phyloP scores from a whole-genome alignment of 2,113 vertebrate species.

The Nyctereutes procyonoides region DNA sequence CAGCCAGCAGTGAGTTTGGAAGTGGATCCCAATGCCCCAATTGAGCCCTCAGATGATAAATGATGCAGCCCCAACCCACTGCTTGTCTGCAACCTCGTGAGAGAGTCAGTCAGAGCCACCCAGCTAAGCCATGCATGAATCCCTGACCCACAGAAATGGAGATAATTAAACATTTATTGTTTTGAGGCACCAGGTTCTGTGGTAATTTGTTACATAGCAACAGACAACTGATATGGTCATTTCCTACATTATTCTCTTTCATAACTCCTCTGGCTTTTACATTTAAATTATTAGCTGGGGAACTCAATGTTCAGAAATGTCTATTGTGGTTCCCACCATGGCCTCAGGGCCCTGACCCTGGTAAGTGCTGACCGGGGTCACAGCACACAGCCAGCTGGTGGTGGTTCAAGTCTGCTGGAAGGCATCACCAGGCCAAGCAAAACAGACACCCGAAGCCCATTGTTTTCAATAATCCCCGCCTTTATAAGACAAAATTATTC shows the following conservation, averaged over 20 bases:
- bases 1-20: neutral
- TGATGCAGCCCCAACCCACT: accelerated
- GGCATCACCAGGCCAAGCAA: accelerated
- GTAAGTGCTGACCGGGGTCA: accelerated
- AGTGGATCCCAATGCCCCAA: accelerated
- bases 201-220: neutral
- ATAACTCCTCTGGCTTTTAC: accelerated
- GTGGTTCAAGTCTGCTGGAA: accelerated
- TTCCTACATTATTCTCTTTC: neutral
- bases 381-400: accelerated
- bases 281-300: neutral
- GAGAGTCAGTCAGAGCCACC: no score
- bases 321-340: neutral
- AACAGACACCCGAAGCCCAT: neutral
- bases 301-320: neutral
- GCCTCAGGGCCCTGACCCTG: neutral
- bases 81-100: accelerated
- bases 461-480: neutral
- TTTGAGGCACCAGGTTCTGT: neutral
- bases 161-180: neutral
- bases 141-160: neutral
- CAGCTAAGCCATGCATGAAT: neutral
- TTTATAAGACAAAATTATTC: neutral
- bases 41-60: neutral
- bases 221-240: neutral